Percentiles rank a stretch among this genome's conserved stretches.
Evolutionary conservation across 1,140 invertebrate genomes (phyloP).

Genomic region (Dendrolimus punctatus): DNA sequence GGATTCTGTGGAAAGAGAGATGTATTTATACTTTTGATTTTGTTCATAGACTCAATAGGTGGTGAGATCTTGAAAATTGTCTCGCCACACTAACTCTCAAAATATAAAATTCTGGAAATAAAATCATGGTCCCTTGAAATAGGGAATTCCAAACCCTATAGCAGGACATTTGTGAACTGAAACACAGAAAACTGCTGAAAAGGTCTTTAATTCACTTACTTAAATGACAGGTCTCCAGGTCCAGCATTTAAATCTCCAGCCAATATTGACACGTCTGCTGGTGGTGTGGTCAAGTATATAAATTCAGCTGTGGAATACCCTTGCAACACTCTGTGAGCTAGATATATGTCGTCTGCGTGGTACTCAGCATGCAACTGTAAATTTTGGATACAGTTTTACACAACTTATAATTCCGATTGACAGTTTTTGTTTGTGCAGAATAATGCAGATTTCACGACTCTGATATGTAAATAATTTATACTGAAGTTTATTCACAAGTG

Average conservation of each 20-base stretch:
- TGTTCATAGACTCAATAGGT: conserved; percentile 25
- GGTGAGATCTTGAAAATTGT: too few species aligned
- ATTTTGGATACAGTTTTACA: neutral
- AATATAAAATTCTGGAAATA: too few species aligned
- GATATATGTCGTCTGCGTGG: conserved; percentile 88
- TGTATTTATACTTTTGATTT: neutral
- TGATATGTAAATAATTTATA: too few species aligned
- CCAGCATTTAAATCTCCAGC: conserved; percentile 95
- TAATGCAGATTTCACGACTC: too few species aligned
- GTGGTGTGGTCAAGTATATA: conserved; percentile 84
- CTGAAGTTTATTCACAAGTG: too few species aligned
- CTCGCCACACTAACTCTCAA: too few species aligned
- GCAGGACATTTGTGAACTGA: too few species aligned
- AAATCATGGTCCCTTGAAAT: too few species aligned
- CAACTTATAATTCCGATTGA: too few species aligned
- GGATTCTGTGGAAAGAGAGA: conserved; percentile 56
- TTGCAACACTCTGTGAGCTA: conserved; percentile 91
- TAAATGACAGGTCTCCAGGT: conserved; percentile 89
- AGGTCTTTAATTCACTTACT: conserved; percentile 35
- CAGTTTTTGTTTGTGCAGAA: too few species aligned
- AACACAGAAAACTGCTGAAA: too few species aligned
- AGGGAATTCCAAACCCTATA: too few species aligned
- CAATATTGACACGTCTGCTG: conserved; percentile 87
- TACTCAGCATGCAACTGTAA: conserved; percentile 96
- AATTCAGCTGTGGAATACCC: conserved; percentile 96